Conservation (phyloP, 2,113 vertebrate genomes). For the Lepisosteus oculatus region DNA sequence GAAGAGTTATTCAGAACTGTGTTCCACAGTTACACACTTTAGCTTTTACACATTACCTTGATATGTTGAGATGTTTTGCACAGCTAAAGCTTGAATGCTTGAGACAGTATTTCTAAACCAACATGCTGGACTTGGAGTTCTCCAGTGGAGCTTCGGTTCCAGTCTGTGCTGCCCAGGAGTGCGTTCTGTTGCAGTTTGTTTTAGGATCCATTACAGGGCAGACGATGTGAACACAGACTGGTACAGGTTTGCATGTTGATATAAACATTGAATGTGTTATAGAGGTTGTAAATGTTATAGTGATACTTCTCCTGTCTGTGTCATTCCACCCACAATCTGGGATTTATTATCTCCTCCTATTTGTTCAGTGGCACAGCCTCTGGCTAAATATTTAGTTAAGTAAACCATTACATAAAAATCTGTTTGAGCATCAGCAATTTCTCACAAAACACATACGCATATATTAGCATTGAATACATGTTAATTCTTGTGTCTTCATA, state of each 20-base stretch:
- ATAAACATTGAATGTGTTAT: neutral
- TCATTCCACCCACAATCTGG: constrained; percentile 1
- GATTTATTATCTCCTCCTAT: constrained; percentile 9
- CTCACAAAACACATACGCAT: neutral
- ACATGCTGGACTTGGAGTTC: too few species aligned
- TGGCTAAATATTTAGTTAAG: constrained; percentile 18
- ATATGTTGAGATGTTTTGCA: too few species aligned
- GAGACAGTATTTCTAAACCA: too few species aligned
- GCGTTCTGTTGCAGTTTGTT: too few species aligned
- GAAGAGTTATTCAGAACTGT: too few species aligned
- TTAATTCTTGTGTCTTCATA: too few species aligned
- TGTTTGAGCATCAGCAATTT: neutral
- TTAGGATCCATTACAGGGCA: neutral
- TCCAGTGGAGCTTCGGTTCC: too few species aligned
- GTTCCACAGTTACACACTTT: too few species aligned
- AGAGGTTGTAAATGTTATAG: neutral
- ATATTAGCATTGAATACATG: too few species aligned
- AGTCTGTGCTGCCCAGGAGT: too few species aligned
- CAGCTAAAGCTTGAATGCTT: too few species aligned
- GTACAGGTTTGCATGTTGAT: neutral
- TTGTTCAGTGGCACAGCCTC: constrained; percentile 8
- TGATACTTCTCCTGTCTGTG: neutral
- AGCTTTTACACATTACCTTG: too few species aligned
- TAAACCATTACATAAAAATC: neutral
- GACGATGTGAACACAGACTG: neutral